These are phyloP conservation scores for Leucozona laternaria DNA, from an alignment of 2,888 invertebrate genomes.

Conservation along the genomic window DNA sequence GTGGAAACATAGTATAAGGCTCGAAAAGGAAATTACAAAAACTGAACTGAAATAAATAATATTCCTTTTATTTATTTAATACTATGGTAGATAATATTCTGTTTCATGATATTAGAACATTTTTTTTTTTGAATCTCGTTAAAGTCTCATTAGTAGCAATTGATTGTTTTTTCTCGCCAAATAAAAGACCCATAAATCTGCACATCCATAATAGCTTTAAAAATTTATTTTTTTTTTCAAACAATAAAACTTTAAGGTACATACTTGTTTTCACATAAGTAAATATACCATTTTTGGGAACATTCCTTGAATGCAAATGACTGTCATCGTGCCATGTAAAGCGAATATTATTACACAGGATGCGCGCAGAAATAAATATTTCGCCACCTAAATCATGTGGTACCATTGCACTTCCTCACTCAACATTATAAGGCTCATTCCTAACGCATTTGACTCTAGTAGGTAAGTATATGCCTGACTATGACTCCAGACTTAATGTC, in stretches of 20 bases:
- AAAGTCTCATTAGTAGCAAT: background rate
- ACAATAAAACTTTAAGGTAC: constrained; percentile 2
- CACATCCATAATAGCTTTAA: constrained; percentile 11
- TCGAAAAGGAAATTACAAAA: too few relatives aligned
- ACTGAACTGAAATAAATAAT: background rate
- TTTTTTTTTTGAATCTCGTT: background rate
- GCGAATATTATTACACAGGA: constrained; percentile 49
- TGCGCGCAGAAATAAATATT: constrained; percentile 60
- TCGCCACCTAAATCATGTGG: constrained; percentile 67
- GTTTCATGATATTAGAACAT: background rate
- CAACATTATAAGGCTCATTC: constrained; percentile 33
- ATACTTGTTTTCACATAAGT: constrained; percentile 1
- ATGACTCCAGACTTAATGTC: constrained; percentile 17
- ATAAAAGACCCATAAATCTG: constrained; percentile 4
- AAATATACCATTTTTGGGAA: constrained; percentile 29
- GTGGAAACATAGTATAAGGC: too few relatives aligned
- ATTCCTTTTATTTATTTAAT: background rate
- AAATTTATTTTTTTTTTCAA: background rate
- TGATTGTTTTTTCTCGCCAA: background rate
- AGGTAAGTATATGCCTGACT: background rate
- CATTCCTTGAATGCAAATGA: constrained; percentile 54
- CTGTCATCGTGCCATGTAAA: constrained; percentile 56
- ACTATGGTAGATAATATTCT: background rate
- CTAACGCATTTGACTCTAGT: constrained; percentile 23
- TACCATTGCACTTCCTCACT: constrained; percentile 46